Conservation (phyloP, 1,140 invertebrate genomes). For the Coptotermes formosanus region DNA sequence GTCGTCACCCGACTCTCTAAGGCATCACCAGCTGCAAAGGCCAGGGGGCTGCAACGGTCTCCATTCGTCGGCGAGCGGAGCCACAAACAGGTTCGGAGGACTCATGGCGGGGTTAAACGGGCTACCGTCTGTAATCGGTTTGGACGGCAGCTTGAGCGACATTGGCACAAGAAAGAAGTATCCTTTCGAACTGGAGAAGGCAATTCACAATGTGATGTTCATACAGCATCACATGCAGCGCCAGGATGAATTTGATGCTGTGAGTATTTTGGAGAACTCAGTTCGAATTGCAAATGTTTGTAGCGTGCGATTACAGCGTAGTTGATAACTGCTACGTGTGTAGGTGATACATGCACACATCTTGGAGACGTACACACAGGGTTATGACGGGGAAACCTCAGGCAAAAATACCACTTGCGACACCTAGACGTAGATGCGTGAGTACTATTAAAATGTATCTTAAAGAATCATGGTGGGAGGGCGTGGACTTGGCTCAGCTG, state of each 20-base stretch:
- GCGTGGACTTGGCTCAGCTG: too few relatives aligned
- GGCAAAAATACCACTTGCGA: too few relatives aligned
- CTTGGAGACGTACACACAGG: too few relatives aligned
- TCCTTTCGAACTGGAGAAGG: conserved; percentile 88
- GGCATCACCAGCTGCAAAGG: conserved; percentile 55
- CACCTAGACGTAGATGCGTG: too few relatives aligned
- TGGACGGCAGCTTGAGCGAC: conserved; percentile 79
- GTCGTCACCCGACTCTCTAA: conserved; percentile 71
- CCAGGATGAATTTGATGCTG: conserved; percentile 91
- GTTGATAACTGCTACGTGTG: too few relatives aligned
- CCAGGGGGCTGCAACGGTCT: conserved; percentile 68
- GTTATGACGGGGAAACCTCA: too few relatives aligned
- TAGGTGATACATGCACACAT: too few relatives aligned
- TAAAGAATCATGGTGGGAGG: too few relatives aligned
- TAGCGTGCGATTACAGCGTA: too few relatives aligned
- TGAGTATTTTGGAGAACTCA: conserved; percentile 49
- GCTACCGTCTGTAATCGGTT: conserved; percentile 72
- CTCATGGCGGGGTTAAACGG: conserved; percentile 66
- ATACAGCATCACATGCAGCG: conserved; percentile 92
- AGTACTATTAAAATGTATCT: too few relatives aligned
- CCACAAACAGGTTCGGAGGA: conserved; percentile 65
- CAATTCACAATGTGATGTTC: conserved; percentile 92
- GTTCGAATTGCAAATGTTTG: too few relatives aligned
- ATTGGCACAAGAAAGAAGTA: conserved; percentile 79
- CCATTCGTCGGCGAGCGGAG: conserved; percentile 64